Conservation (phyloP, 2,888 invertebrate species). For the Dryobota labecula region DNA sequence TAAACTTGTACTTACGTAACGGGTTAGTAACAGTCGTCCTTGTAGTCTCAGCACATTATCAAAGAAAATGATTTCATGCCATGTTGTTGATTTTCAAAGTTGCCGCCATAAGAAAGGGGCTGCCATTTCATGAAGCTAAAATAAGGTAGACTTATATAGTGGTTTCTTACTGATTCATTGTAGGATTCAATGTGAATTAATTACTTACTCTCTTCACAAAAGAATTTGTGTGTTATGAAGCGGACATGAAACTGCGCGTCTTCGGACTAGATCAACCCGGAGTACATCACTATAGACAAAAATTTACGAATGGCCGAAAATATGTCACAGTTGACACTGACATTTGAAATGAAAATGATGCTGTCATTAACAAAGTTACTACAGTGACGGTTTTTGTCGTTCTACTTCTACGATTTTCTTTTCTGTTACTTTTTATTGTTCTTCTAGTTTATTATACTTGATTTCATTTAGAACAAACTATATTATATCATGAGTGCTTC, state of each 20-base stretch:
- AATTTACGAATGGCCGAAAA: neutral
- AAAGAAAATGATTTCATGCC: neutral
- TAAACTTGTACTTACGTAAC: neutral
- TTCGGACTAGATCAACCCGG: neutral
- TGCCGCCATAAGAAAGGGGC: neutral
- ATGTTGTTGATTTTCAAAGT: neutral
- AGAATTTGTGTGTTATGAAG: neutral
- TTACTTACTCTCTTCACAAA: neutral
- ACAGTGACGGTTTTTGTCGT: neutral
- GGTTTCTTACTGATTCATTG: neutral
- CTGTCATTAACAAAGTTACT: neutral
- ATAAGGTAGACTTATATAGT: neutral
- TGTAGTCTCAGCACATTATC: too few species aligned
- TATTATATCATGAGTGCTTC: conserved; percentile 9
- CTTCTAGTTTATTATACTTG: neutral
- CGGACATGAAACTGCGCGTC: neutral
- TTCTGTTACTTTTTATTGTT: conserved; percentile 3
- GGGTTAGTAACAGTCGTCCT: neutral
- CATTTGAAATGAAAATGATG: neutral
- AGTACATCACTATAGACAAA: neutral
- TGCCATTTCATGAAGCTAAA: conserved; percentile 1
- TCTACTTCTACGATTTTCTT: neutral
- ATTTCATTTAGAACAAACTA: conserved; percentile 17
- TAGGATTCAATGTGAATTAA: neutral
- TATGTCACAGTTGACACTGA: conserved; percentile 5